These are phyloP conservation scores for Pteria penguin DNA, from an alignment of 2,888 invertebrate species.

Conservation along the genomic window DNA sequence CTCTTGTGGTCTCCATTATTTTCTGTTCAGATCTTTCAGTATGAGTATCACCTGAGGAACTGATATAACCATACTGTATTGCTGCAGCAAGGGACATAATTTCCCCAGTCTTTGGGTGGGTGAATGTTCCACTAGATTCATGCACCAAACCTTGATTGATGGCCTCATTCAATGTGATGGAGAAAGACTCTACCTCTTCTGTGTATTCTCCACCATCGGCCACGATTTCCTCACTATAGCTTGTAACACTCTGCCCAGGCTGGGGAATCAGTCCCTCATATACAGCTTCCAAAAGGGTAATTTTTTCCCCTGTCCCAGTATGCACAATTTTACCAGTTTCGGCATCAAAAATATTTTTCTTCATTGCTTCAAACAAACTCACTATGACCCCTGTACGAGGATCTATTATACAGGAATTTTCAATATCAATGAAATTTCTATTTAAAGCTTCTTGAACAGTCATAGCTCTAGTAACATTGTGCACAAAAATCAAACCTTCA, in stretches of 20 bases:
- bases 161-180: constrained; percentile 84
- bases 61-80: constrained; percentile 86
- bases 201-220: not conserved
- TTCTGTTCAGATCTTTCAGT: constrained; percentile 50
- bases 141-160: constrained; percentile 84
- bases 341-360: constrained; percentile 92
- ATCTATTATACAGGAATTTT: constrained; percentile 65
- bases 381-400: constrained; percentile 87
- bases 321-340: constrained; percentile 86
- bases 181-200: not conserved
- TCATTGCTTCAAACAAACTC: constrained; percentile 93
- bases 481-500: constrained; percentile 28
- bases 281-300: constrained; percentile 90
- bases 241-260: constrained; percentile 46
- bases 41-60: constrained; percentile 81
- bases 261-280: constrained; percentile 75
- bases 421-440: constrained; percentile 45
- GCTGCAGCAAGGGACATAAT: constrained; percentile 79
- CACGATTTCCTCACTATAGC: constrained; percentile 33
- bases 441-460: constrained; percentile 36
- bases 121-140: constrained; percentile 84
- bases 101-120: constrained; percentile 77
- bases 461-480: constrained; percentile 19
- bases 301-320: constrained; percentile 85
- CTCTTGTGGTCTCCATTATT: constrained; percentile 47